Evolutionary conservation across 1,140 invertebrate genomes (phyloP).

Genomic region (Polyergus mexicanus): DNA sequence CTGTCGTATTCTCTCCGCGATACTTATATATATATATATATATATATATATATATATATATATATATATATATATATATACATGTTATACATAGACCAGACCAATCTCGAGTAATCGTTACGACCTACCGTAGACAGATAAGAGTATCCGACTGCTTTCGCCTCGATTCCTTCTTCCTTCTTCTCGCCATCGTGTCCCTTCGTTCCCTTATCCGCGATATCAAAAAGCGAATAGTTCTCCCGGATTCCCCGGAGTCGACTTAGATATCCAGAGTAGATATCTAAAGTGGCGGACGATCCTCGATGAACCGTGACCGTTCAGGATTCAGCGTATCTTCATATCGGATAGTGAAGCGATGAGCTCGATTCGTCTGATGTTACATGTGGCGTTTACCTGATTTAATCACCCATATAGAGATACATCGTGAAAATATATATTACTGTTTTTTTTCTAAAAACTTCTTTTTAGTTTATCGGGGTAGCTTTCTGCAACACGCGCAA

Average conservation of each 20-base stretch:
- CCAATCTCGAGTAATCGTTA: conserved; percentile 80
- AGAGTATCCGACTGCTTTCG: conserved; percentile 74
- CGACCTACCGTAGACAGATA: conserved; percentile 82
- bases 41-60: conserved; percentile 48
- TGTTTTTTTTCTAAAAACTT: conserved; percentile 4
- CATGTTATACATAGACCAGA: background rate
- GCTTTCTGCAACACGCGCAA: background rate
- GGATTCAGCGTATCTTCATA: conserved; percentile 44
- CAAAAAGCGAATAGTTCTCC: conserved; percentile 77
- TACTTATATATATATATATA: conserved; percentile 55
- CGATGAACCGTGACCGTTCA: conserved; percentile 81
- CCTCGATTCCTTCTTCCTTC: conserved; percentile 66
- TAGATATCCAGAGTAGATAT: conserved; percentile 77
- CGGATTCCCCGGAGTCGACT: conserved; percentile 78
- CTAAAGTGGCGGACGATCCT: conserved; percentile 75
- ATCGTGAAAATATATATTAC: background rate
- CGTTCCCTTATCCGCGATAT: conserved; percentile 60
- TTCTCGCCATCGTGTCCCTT: conserved; percentile 45
- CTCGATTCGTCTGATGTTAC: conserved; percentile 39
- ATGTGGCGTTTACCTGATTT: conserved; percentile 46
- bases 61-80: background rate
- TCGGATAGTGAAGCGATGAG: background rate
- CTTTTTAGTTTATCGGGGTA: background rate
- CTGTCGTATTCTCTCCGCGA: conserved; percentile 13
- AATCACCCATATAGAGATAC: background rate